Conservation (phyloP, 2,113 vertebrate genomes). For the Circaetus cinerascens region DNA sequence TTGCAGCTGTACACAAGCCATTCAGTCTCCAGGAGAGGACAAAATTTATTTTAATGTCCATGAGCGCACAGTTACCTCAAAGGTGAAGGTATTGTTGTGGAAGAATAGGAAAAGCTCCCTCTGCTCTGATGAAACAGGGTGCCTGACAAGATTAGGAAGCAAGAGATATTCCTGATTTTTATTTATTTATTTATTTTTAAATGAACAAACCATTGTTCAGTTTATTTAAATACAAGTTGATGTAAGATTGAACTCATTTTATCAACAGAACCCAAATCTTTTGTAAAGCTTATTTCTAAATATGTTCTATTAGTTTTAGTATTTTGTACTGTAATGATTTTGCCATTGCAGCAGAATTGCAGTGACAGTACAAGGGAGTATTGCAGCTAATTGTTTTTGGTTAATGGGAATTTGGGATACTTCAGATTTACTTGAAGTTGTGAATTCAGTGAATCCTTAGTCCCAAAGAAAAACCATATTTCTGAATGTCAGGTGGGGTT, state of each 20-base stretch:
- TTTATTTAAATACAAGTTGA: not conserved
- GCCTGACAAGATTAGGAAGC: not conserved
- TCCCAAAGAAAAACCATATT: not conserved
- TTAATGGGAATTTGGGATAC: not conserved
- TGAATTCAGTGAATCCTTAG: not conserved
- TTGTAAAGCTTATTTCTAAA: not conserved
- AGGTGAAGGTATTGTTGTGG: conserved; percentile 29
- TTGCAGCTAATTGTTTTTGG: not conserved
- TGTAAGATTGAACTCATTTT: not conserved
- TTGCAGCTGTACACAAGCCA: conserved; percentile 23
- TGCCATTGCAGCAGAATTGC: not conserved
- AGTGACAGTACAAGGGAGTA: not conserved
- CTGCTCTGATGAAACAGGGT: not conserved
- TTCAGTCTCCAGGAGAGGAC: conserved; percentile 24
- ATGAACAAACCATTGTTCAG: not conserved
- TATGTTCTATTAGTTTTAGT: not conserved
- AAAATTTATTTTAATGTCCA: conserved; percentile 51
- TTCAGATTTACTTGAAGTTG: not conserved
- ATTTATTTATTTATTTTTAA: not conserved
- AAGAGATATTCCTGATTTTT: not conserved
- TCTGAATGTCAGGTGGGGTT: not conserved
- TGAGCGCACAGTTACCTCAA: conserved; percentile 15
- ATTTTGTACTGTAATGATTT: not conserved
- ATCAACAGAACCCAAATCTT: not conserved
- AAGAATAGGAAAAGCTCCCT: conserved; percentile 21